Evolutionary conservation across 2,888 invertebrate genomes (phyloP).

Genomic region (Acrobasis repandana): DNA sequence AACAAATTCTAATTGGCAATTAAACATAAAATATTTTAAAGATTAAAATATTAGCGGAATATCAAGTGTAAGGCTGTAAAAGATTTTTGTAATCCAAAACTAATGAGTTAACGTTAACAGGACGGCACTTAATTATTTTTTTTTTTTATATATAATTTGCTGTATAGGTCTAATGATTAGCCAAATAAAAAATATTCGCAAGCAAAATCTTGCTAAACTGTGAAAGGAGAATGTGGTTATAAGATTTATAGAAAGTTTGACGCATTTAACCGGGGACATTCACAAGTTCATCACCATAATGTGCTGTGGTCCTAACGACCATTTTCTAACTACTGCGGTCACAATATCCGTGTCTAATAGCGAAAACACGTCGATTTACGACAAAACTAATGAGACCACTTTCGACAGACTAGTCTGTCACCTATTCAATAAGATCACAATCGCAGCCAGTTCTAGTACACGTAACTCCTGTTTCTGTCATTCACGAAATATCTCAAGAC

Average conservation of each 20-base stretch:
- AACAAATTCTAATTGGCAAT: constrained; percentile 6
- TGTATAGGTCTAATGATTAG: neutral
- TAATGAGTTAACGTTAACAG: too few relatives aligned
- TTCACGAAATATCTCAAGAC: constrained; percentile 2
- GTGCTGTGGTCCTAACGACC: constrained; percentile 33
- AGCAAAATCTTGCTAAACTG: constrained; percentile 25
- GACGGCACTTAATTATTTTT: too few relatives aligned
- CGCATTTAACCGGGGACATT: constrained; percentile 29
- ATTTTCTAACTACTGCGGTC: constrained; percentile 33
- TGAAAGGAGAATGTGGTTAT: constrained; percentile 33
- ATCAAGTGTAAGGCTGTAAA: too few relatives aligned
- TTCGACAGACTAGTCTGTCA: constrained; percentile 22
- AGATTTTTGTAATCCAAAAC: too few relatives aligned
- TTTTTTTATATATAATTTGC: too few relatives aligned
- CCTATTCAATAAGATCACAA: constrained; percentile 20
- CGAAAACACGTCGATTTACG: constrained; percentile 29
- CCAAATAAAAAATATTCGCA: neutral
- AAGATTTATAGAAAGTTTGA: constrained; percentile 36
- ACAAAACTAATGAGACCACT: constrained; percentile 29
- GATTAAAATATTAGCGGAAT: too few relatives aligned
- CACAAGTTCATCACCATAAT: constrained; percentile 33
- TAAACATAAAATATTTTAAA: neutral
- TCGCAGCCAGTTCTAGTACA: constrained; percentile 6
- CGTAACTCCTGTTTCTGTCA: neutral
- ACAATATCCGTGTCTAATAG: constrained; percentile 22